Conservation (phyloP, 2,888 invertebrate species). For the Scaptomyza cyrtandrae region DNA sequence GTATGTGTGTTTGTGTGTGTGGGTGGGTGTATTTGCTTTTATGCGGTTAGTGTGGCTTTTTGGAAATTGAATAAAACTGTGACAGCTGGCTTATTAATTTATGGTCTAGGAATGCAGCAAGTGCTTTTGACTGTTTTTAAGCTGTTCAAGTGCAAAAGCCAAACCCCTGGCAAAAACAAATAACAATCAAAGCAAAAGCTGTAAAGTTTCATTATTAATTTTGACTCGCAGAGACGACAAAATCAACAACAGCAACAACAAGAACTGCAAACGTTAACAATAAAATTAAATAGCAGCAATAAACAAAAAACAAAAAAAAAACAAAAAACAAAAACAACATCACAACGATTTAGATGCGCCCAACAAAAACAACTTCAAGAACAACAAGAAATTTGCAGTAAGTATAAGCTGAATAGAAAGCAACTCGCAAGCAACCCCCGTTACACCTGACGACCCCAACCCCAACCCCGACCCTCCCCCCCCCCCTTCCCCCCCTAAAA, state of each 20-base stretch:
- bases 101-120: conserved; percentile 35
- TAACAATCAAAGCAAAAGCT: conserved; percentile 13
- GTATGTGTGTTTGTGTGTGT: conserved; percentile 12
- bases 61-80: conserved; percentile 61
- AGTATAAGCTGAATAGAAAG: conserved; percentile 60
- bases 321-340: conserved; percentile 35
- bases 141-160: conserved; percentile 12
- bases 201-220: conserved; percentile 43
- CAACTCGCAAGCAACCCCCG: conserved; percentile 24
- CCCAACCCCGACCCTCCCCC: conserved; percentile 3
- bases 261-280: conserved; percentile 39
- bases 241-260: conserved; percentile 5
- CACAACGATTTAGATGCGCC: conserved; percentile 34
- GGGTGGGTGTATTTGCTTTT: conserved; percentile 20
- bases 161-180: conserved; percentile 10
- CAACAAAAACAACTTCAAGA: conserved; percentile 31
- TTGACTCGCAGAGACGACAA: conserved; percentile 36
- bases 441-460: conserved; percentile 50
- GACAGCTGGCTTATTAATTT: conserved; percentile 52
- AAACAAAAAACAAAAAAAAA: conserved; percentile 32
- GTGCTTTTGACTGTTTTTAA: conserved; percentile 32
- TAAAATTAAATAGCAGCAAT: conserved; percentile 51
- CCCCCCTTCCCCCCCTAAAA: background rate
- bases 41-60: conserved; percentile 15
- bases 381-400: conserved; percentile 66